Conservation (phyloP, 2,113 vertebrate genomes). For the Equus przewalskii region DNA sequence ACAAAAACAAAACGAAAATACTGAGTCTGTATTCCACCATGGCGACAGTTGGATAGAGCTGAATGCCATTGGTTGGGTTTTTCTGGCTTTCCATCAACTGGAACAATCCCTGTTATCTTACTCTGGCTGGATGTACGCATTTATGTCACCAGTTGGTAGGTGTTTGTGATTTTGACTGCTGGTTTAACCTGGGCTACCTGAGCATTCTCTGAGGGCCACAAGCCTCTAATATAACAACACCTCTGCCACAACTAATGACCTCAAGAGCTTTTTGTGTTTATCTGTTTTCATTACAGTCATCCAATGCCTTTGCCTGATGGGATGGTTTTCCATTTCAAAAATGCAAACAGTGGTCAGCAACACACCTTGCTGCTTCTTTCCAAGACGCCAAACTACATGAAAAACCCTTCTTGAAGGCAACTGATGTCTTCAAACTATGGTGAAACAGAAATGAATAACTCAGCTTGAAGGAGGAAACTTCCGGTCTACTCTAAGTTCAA, state of each 20-base stretch:
- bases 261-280: neutral
- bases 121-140: no score
- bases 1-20: neutral
- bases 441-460: neutral
- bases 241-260: neutral
- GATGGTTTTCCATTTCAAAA: constrained; percentile 38
- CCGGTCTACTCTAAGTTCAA: neutral
- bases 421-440: neutral
- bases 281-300: neutral
- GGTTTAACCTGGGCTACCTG: neutral
- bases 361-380: neutral
- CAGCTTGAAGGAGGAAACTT: neutral
- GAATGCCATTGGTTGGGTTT: neutral
- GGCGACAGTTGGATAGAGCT: neutral
- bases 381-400: neutral
- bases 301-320: neutral
- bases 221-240: neutral
- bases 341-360: neutral
- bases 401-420: neutral
- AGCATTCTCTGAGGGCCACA: neutral
- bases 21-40: neutral
- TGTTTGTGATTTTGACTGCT: neutral
- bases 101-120: neutral
- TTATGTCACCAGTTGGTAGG: neutral
- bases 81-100: no score